A percentile compares a stretch with the other conserved stretches of the same genome.
phyloP scores from a whole-genome alignment of 2,888 invertebrate species.

The Hermaeophaga mercurialis region DNA sequence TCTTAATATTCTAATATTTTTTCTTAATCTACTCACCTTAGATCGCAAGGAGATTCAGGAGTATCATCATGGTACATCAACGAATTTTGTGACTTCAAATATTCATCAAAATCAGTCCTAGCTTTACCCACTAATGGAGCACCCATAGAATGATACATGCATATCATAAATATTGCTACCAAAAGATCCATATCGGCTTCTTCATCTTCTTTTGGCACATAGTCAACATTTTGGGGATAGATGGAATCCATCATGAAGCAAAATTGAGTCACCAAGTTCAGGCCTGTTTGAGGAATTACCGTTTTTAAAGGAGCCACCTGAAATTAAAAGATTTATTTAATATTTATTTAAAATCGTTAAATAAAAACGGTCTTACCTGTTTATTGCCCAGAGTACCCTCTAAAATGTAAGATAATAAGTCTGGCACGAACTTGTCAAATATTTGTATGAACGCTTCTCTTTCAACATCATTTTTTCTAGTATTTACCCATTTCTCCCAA shows the following conservation, averaged over 20 bases:
- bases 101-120: slow-evolving; percentile 76
- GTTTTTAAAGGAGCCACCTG: slow-evolving; percentile 73
- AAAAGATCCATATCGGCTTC: slow-evolving; percentile 65
- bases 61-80: slow-evolving; percentile 73
- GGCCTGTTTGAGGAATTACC: slow-evolving; percentile 81
- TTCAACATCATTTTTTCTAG: slow-evolving; percentile 61
- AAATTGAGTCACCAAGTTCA: slow-evolving; percentile 87
- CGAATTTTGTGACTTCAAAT: slow-evolving; percentile 67
- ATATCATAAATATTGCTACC: slow-evolving; percentile 74
- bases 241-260: slow-evolving; percentile 80
- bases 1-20: too few species aligned
- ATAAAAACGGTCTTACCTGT: too few species aligned
- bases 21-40: slow-evolving; percentile 48
- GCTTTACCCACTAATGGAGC: slow-evolving; percentile 74
- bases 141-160: slow-evolving; percentile 85
- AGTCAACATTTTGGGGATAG: slow-evolving; percentile 55
- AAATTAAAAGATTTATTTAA: slow-evolving; percentile 42
- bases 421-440: slow-evolving; percentile 78
- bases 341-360: slow-evolving; percentile 47
- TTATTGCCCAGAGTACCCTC: slow-evolving; percentile 73
- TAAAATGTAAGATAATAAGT: slow-evolving; percentile 71
- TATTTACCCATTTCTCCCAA: slow-evolving; percentile 81
- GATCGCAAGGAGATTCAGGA: slow-evolving; percentile 66
- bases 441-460: slow-evolving; percentile 59
- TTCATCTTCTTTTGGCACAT: slow-evolving; percentile 47